Base-by-base conservation (phyloP, 1,140 invertebrate genomes). In the Hylaeus anthracinus region DNA sequence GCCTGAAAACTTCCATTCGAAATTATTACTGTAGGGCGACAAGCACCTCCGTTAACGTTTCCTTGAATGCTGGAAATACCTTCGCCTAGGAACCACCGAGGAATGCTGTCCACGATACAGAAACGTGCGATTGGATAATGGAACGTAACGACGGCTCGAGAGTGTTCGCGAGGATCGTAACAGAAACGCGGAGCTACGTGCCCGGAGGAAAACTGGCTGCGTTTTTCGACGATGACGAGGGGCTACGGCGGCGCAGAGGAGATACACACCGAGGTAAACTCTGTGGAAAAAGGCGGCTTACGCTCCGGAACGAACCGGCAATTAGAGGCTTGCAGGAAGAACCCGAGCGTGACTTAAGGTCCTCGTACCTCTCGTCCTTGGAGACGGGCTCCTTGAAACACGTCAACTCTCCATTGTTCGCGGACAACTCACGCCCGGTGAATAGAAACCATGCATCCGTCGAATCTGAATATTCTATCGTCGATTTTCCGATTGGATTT, bases 311-410 rank as follows among this genome's bases (percentile, higher is more conserved):
- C 78, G 87, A 79, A 67, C 71, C 66, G 67, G 86, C 82, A 89
- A 89, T 89, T 89, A 89, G 79, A 89, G 70, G 81, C 64, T 67
- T 76, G 76, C 77, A 64, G 78, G 5, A 58, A 61, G 84, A 86
- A 86, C 67, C 85, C 81, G 76, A 83, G 84, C 85, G 85, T 86
- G 81, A 86, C 85, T 86, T 76, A 56, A 81, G 85, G 77, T 84
- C 81, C 81, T 86, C 78, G 85, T 78, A 81, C 85, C 77, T 56
- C 45, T 81, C 73, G 84, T 87, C 85, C 81, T 86, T 87, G 81
- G 65, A 48, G 58, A 39, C 53, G 70, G 70, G 51, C 60, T 79
- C 85, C 72, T 55, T 65, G 37, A 69, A 72, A 41, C 80, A 66
- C 69, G 79, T 83, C 80, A 71, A 69, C 73, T 85, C 39, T 61